Base-by-base conservation (phyloP, 2,888 invertebrate genomes). In the Cetonia aurata region DNA sequence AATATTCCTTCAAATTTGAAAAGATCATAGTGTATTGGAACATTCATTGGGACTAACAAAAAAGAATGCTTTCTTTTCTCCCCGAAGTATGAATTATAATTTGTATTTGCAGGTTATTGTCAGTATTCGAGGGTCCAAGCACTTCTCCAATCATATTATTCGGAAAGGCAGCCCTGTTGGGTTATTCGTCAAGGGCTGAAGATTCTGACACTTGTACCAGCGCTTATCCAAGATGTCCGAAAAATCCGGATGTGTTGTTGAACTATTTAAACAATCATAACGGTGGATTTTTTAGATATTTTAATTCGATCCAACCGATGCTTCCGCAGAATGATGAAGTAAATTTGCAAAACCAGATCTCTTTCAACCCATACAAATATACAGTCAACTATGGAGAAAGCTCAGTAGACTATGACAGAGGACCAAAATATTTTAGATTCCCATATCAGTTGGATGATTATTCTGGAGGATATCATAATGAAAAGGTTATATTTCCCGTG, bases 241-340 rank as follows among this genome's bases (percentile, higher is more conserved):
- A 87, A 57, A 91, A 92, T 80, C 88, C 92, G 37, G 90, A 91
- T 75, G 88, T 90, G 75, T 87, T 95, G 9, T 88, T 94, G 44
- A 86, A 91, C 81, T 95, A 95, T 81, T 85, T 95, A 62, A 95
- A 95, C 85, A 95, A 94, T 83, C 91, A 95, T 80, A 93, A 94
- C 69, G 95, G 95, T 48, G 95, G 95, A 0, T 93, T 95, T 83
- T 95, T 94, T 80, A 87, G 92, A 72, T 93, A 92, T 80, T 94
- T 94, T 80, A 90, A 88, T 73, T 87, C 87, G 42, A 79, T 87
- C 50, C 87, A 87, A 66, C 81, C 65, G 12, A 25, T 25, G 3
- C 4, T 25, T 25, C 4, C 25, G 25, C 25, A 25, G 4, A 25
- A 25, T 25, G 25, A 25, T 25, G 3, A 25, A 25, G 25, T 25